Percentiles rank a stretch among this genome's conserved stretches.
phyloP scores from a whole-genome alignment of 2,888 invertebrate genomes.

The Mylabris sibirica region DNA sequence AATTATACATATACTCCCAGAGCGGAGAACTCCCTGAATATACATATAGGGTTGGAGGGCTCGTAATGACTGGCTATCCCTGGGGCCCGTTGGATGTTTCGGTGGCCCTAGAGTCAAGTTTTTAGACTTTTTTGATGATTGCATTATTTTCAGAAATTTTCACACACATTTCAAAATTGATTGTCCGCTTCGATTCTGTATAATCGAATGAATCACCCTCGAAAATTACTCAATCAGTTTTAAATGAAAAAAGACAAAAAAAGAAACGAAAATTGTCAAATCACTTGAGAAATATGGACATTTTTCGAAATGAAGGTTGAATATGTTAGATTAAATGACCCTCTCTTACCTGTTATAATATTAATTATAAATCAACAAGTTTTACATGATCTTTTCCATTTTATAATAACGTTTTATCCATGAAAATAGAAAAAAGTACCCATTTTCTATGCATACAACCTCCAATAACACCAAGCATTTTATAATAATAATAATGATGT shows the following conservation, averaged over 20 bases:
- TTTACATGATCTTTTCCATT: slow-evolving; percentile 7
- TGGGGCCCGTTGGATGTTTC: too few relatives aligned
- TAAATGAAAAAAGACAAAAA: neutral
- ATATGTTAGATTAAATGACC: slow-evolving; percentile 8
- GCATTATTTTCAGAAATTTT: too few relatives aligned
- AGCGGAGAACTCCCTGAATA: too few relatives aligned
- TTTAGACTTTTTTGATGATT: too few relatives aligned
- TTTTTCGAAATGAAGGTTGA: slow-evolving; percentile 1
- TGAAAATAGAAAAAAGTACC: neutral
- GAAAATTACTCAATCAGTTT: neutral
- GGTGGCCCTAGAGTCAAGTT: too few relatives aligned
- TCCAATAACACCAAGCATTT: neutral
- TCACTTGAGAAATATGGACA: neutral
- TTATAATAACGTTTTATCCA: neutral
- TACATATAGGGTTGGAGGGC: too few relatives aligned
- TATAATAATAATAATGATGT: neutral
- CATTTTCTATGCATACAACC: slow-evolving; percentile 4
- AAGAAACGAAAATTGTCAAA: neutral
- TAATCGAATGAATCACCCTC: neutral
- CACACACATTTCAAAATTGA: neutral
- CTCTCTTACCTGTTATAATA: slow-evolving; percentile 6
- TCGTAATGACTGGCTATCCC: too few relatives aligned
- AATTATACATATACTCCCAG: too few relatives aligned
- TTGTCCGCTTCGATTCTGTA: too few relatives aligned
- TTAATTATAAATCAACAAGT: slow-evolving; percentile 12